These are phyloP conservation scores for Mungos mungo DNA, from an alignment of 2,113 vertebrate genomes.

Conservation along the genomic window DNA sequence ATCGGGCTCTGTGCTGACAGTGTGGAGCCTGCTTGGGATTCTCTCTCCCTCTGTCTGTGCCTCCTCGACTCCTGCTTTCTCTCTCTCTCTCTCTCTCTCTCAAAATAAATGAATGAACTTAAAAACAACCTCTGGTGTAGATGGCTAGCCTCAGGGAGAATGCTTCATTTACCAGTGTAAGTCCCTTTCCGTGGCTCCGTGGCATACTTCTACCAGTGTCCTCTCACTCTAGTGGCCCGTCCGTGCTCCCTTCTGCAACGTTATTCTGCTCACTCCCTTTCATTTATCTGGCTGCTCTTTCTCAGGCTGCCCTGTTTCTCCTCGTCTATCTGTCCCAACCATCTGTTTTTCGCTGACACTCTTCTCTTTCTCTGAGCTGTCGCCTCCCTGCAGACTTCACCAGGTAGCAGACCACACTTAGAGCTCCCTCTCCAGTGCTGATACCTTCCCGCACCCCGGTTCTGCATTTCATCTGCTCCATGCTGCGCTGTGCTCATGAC, in stretches of 20 bases:
- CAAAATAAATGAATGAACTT: too few species aligned
- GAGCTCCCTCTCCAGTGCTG: too few species aligned
- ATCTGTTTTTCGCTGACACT: background rate
- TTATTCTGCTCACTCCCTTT: background rate
- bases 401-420: background rate
- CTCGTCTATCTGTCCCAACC: background rate
- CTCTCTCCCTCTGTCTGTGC: too few species aligned
- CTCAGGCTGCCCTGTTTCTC: background rate
- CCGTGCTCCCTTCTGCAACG: background rate
- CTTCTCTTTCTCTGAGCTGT: background rate
- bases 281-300: background rate
- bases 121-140: background rate
- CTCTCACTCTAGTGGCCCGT: background rate
- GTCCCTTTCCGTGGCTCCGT: background rate
- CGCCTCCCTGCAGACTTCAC: background rate
- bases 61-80: too few species aligned
- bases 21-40: too few species aligned
- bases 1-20: too few species aligned
- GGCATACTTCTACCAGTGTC: background rate
- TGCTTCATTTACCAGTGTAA: background rate
- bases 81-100: too few species aligned
- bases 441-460: background rate
- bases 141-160: background rate
- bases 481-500: background rate
- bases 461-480: background rate